A percentile compares a stretch with the other conserved stretches of the same genome.
These are phyloP conservation scores for Acomys russatus DNA, from an alignment of 2,797 vertebrate species.

Conservation along the genomic window DNA sequence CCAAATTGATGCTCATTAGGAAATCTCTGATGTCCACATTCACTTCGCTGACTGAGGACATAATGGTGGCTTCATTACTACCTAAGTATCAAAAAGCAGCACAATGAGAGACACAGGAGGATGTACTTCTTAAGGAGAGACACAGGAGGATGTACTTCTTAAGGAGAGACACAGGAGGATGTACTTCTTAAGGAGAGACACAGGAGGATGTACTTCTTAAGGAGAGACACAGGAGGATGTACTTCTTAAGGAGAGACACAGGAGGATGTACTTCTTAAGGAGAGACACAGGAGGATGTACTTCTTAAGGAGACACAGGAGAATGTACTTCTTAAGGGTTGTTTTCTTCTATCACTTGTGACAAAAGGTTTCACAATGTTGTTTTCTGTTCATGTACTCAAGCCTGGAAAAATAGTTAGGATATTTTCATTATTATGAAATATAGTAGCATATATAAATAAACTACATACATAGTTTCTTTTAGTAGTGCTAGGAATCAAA, in stretches of 20 bases:
- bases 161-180: too few species aligned
- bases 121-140: not conserved
- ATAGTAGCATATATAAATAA: not conserved
- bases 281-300: too few species aligned
- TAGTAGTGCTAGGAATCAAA: not conserved
- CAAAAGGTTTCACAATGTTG: not conserved
- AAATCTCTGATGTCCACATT: slow-evolving; percentile 91
- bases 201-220: too few species aligned
- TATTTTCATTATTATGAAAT: slow-evolving; percentile 5
- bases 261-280: too few species aligned
- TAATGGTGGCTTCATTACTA: slow-evolving; percentile 87
- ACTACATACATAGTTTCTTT: not conserved
- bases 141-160: too few species aligned
- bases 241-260: not conserved
- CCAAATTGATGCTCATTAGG: slow-evolving; percentile 93
- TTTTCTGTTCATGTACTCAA: slow-evolving; percentile 32
- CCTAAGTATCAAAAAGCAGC: slow-evolving; percentile 57
- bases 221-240: too few species aligned
- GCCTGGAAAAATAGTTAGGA: slow-evolving; percentile 55
- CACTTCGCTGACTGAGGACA: slow-evolving; percentile 88
- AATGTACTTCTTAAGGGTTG: not conserved
- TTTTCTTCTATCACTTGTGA: not conserved
- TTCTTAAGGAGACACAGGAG: too few species aligned
- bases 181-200: too few species aligned
- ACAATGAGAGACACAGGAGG: not conserved